Evolutionary conservation across 2,888 invertebrate species (phyloP), one percentile per base, ranked within the genome.

Genomic region (Meliscaeva auricollis): DNA sequence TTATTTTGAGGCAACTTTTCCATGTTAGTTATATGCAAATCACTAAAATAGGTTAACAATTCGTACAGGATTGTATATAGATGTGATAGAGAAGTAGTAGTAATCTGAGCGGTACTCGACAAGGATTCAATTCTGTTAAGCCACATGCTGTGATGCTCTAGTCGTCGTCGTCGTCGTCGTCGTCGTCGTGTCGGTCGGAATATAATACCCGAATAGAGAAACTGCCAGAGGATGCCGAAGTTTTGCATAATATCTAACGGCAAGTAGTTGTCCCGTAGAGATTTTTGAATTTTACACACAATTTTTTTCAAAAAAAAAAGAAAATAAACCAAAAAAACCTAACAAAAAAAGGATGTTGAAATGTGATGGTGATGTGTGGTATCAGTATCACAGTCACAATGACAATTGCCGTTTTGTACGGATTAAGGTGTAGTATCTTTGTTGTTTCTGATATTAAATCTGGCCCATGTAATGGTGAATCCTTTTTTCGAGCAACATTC

Each of bases 1-100:
- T 75, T 70, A 70, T 76, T 75, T 56, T 44, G 44, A 79, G 60
- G 70, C 84, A 79, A 84, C 79, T 84, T 70, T 77, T 76, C 76
- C 81, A 81, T 85, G 81, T 85, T 81, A 68, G 76, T 76, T 85
- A 38, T 81, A 85, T 85, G 85, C 81, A 85, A 85, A 85, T 85
- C 76, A 76, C 66, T 72, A 32, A 85, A 85, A 85, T 81, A 72
- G 85, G 85, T 85, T 85, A 85, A 85, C 81, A 85, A 85, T 81
- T 77, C 85, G 81, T 85, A 60, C 85, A 85, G 85, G 69, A 76
- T 70, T 35, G 17, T 44, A 62, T 15, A 44, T n/a, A n/a, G n/a
- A n/a, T 32, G 32, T 64, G 48, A 20, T 52, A 72, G 60, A 50
- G 50, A 44, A 58, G 56, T 38, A 52, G 56, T 46, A 58, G 84